phyloP scores from a whole-genome alignment of 1,140 invertebrate species.

The Drosophila neocordata region DNA sequence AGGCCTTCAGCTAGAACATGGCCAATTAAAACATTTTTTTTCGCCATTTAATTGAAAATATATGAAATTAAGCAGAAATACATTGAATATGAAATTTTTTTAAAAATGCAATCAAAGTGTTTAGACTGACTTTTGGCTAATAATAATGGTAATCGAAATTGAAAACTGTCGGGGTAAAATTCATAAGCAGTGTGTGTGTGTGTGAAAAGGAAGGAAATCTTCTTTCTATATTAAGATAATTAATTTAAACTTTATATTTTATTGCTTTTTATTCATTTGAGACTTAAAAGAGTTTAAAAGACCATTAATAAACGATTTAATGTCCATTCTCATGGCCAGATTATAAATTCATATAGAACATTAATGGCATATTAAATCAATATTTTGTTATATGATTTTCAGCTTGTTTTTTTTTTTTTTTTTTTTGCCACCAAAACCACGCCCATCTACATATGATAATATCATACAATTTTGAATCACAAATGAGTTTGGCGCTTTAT shows the following conservation, averaged over 20 bases:
- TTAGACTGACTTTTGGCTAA: neutral
- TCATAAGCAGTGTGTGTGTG: too few relatives aligned
- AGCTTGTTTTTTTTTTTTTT: neutral
- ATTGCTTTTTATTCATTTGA: too few relatives aligned
- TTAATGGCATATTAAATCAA: conserved; percentile 20
- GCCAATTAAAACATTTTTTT: conserved; percentile 41
- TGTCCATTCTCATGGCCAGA: neutral
- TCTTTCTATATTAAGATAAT: too few relatives aligned
- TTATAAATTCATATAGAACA: neutral
- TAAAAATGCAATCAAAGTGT: neutral
- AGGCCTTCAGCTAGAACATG: conserved; percentile 49
- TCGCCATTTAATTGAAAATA: conserved; percentile 13
- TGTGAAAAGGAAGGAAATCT: too few relatives aligned
- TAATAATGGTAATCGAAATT: too few relatives aligned
- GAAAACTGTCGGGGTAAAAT: too few relatives aligned
- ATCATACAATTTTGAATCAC: conserved; percentile 10
- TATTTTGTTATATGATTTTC: neutral
- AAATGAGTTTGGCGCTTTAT: conserved; percentile 16
- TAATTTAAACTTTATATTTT: too few relatives aligned
- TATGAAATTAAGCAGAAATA: neutral
- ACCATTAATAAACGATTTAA: neutral
- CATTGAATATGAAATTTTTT: neutral
- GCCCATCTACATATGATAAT: neutral
- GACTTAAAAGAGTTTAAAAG: too few relatives aligned
- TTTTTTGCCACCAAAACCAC: neutral